Evolutionary conservation across 2,888 invertebrate genomes (phyloP), one percentile per base, ranked within the genome.

Genomic region (Anorthoa munda): DNA sequence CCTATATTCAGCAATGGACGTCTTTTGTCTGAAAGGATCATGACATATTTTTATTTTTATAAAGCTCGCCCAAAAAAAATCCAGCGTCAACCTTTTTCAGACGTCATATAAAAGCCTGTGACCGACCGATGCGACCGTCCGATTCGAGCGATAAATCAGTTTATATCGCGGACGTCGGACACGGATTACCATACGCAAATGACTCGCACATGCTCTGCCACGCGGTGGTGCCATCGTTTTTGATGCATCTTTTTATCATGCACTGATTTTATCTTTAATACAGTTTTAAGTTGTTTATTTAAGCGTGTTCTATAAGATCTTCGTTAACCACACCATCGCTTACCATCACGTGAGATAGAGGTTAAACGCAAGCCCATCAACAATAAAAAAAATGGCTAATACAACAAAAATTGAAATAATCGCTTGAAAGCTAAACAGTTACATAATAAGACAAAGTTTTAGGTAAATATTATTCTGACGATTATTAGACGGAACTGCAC

Each of bases 111-210:
- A 79, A 84, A 76, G 65, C 71, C 61, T 75, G 51, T 26, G 72
- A 59, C 55, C 65, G 58, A 66, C 59, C 66, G 63, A 71, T 55
- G 72, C 50, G 4, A 56, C 72, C 66, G 74, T 59, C 79, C 77
- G 74, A 85, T 73, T 75, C 72, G 59, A 67, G 70, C 78, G 76
- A 84, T 85, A 86, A 86, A 85, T 85, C 86, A 86, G 84, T 85
- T 86, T 81, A 82, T 75, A 76, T 69, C 71, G 74, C 73, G 82
- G 46, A 69, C 73, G 77, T 59, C 67, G 86, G 71, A 65, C 69
- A 60, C 9, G 82, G 71, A 86, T 85, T 86, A 85, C 77, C 85
- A 86, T 85, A 85, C 85, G 76, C 73, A 86, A 85, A 85, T 86
- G 82, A 85, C 83, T 79, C 65, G 79, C 84, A 77, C 77, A 84